Percentiles rank a stretch among this genome's conserved stretches.
phyloP scores from a whole-genome alignment of 2,797 vertebrate species.

The Melanogrammus aeglefinus region DNA sequence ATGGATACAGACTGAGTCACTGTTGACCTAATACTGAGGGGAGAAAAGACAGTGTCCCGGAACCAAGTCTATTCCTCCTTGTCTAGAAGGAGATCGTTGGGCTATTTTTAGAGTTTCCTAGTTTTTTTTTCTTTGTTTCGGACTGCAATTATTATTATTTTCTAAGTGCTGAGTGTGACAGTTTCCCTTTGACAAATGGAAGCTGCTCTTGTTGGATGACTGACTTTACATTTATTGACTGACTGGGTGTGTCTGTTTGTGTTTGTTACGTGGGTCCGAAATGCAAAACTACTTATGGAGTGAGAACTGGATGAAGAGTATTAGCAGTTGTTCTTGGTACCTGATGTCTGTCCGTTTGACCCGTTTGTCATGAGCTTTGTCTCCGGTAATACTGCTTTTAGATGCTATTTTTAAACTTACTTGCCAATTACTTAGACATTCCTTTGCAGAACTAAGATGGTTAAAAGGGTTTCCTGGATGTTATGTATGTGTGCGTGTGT shows the following conservation, averaged over 20 bases:
- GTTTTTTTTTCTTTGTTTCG: too few species aligned
- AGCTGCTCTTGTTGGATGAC: background rate
- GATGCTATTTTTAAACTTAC: constrained; percentile 38
- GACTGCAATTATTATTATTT: too few species aligned
- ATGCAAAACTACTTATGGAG: background rate
- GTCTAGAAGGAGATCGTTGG: background rate
- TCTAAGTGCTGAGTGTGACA: background rate
- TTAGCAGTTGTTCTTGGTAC: background rate
- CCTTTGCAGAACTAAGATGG: constrained; percentile 36
- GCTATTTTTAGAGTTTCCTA: too few species aligned
- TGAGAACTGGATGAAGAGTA: background rate
- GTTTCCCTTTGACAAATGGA: background rate
- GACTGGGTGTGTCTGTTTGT: background rate
- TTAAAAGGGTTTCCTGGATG: constrained; percentile 1
- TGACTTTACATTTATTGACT: background rate
- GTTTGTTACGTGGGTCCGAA: background rate
- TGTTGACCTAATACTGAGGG: too few species aligned
- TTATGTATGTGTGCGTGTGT: background rate
- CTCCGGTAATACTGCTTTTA: constrained; percentile 2
- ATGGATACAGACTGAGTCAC: background rate
- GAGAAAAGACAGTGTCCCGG: too few species aligned
- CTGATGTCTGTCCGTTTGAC: background rate
- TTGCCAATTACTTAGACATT: constrained; percentile 12
- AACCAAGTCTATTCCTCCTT: too few species aligned
- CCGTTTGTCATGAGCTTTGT: background rate